These are phyloP conservation scores for Lottia scabra DNA, from an alignment of 2,888 invertebrate genomes.

Conservation along the genomic window DNA sequence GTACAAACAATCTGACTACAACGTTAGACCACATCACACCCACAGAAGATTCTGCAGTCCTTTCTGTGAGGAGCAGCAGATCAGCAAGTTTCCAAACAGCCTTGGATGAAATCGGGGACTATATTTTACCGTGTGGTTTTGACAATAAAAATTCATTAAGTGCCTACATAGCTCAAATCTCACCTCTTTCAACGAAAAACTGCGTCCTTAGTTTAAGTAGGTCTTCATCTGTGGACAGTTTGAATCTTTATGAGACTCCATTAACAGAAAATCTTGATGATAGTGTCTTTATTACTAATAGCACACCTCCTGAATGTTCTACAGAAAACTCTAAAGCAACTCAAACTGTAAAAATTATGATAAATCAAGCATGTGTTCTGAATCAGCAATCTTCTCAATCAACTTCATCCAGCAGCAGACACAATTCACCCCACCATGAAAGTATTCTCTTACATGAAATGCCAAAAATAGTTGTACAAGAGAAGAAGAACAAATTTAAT, in stretches of 20 bases:
- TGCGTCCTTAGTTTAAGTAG: neutral
- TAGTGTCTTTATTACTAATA: too few relatives aligned
- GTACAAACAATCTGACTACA: too few relatives aligned
- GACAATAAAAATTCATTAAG: constrained; percentile 23
- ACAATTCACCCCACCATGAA: too few relatives aligned
- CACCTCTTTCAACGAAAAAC: constrained; percentile 14
- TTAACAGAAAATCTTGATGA: neutral
- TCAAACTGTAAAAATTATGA: too few relatives aligned
- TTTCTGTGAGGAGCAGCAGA: constrained; percentile 31
- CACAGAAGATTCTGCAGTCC: neutral
- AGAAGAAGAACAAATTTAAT: neutral
- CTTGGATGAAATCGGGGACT: constrained; percentile 27
- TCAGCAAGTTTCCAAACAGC: constrained; percentile 38
- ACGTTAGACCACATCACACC: constrained; percentile 5
- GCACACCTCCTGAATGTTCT: too few relatives aligned
- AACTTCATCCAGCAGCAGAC: too few relatives aligned
- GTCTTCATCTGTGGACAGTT: neutral
- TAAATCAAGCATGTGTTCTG: too few relatives aligned
- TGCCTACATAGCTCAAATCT: constrained; percentile 19
- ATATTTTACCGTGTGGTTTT: constrained; percentile 14
- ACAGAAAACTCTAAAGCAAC: too few relatives aligned
- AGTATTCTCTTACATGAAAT: neutral
- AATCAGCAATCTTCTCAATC: too few relatives aligned
- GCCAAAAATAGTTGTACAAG: neutral
- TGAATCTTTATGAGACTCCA: neutral